Conservation (phyloP, 2,888 invertebrate genomes). For the Parascotia fuliginaria region DNA sequence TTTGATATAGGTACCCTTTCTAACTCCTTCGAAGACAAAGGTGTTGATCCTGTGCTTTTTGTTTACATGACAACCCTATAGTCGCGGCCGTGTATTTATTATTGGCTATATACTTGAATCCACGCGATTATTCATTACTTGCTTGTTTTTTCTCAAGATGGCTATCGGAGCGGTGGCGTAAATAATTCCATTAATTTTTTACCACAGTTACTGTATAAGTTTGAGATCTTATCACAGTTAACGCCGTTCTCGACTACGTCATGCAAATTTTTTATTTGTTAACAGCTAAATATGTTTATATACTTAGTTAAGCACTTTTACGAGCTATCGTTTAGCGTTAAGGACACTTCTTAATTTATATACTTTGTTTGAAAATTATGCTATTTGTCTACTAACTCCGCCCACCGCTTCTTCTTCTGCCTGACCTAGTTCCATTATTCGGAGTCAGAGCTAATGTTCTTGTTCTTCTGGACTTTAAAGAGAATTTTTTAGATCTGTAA, state of each 20-base stretch:
- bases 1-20: too few relatives aligned
- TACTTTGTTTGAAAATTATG: too few relatives aligned
- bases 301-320: not conserved
- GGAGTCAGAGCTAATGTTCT: too few relatives aligned
- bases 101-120: slow-evolving; percentile 22
- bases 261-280: slow-evolving; percentile 7
- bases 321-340: too few relatives aligned
- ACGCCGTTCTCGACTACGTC: slow-evolving; percentile 8
- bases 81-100: slow-evolving; percentile 4
- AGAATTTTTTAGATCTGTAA: too few relatives aligned
- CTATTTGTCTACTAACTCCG: too few relatives aligned
- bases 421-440: too few relatives aligned
- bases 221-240: slow-evolving; percentile 24
- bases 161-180: slow-evolving; percentile 40
- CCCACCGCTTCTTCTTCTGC: too few relatives aligned
- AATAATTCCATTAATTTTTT: slow-evolving; percentile 42
- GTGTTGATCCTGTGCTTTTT: too few relatives aligned
- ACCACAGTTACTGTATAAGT: slow-evolving; percentile 16
- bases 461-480: too few relatives aligned
- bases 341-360: too few relatives aligned
- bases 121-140: slow-evolving; percentile 45
- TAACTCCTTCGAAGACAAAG: too few relatives aligned
- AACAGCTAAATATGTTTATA: not conserved
- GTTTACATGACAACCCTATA: slow-evolving; percentile 5
- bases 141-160: slow-evolving; percentile 40